These are phyloP conservation scores for Corbicula japonica DNA, from an alignment of 2,888 invertebrate genomes.

Conservation along the genomic window DNA sequence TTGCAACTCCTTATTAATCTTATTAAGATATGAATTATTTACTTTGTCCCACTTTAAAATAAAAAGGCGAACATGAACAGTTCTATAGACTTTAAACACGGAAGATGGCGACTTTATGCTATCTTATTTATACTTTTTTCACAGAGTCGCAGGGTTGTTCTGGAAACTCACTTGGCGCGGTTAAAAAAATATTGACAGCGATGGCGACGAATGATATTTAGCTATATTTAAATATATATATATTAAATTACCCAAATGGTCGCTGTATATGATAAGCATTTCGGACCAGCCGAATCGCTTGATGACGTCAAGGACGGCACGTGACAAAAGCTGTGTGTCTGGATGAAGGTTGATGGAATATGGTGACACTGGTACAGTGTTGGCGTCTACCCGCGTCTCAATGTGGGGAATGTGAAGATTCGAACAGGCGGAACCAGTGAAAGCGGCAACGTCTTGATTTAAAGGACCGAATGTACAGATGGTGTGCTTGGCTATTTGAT, in stretches of 20 bases:
- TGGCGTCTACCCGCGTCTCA: slow-evolving; percentile 90
- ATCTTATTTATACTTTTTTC: too few relatives aligned
- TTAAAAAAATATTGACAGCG: too few relatives aligned
- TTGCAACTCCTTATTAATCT: too few relatives aligned
- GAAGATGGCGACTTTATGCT: too few relatives aligned
- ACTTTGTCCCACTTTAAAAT: too few relatives aligned
- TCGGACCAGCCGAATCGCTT: slow-evolving; percentile 93
- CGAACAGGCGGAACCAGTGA: slow-evolving; percentile 94
- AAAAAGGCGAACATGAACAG: too few relatives aligned
- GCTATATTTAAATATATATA: too few relatives aligned
- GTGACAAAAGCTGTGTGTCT: slow-evolving; percentile 92
- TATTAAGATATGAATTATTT: too few relatives aligned
- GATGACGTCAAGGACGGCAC: slow-evolving; percentile 93
- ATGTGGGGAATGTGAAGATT: slow-evolving; percentile 95
- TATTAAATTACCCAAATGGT: slow-evolving; percentile 90
- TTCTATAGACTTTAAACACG: too few relatives aligned
- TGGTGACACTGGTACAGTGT: slow-evolving; percentile 89
- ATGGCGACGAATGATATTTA: too few relatives aligned
- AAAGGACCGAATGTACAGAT: slow-evolving; percentile 95
- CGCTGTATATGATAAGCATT: slow-evolving; percentile 95
- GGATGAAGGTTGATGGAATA: slow-evolving; percentile 95
- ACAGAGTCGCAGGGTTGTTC: too few relatives aligned
- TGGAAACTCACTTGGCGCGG: too few relatives aligned
- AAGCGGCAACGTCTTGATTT: slow-evolving; percentile 90
- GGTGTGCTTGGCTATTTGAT: slow-evolving; percentile 89